A percentile compares a stretch with the other conserved stretches of the same genome.
Evolutionary conservation across 2,797 vertebrate species (phyloP).

Genomic region (Huso huso): DNA sequence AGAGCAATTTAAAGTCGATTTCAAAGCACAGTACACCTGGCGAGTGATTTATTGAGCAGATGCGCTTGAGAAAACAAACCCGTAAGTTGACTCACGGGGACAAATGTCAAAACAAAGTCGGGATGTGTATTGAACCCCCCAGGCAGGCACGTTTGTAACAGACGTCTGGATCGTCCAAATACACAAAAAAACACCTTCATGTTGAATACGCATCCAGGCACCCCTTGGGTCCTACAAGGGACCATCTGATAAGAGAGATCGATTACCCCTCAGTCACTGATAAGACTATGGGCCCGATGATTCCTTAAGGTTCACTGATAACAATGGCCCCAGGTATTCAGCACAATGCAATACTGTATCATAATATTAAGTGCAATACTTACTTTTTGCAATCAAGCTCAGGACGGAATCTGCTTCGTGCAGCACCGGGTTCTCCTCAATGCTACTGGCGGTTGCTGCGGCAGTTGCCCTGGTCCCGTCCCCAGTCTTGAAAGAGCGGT

Average conservation of each 20-base stretch:
- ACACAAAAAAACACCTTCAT: conserved; percentile 66
- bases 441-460: conserved; percentile 4
- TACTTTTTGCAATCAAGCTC: conserved; percentile 67
- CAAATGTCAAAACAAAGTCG: conserved; percentile 53
- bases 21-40: not conserved
- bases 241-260: conserved; percentile 47
- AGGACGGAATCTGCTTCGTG: conserved; percentile 56
- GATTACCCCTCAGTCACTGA: conserved; percentile 17
- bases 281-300: not conserved
- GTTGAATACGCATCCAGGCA: conserved; percentile 62
- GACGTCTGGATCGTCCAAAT: conserved; percentile 60
- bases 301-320: conserved; percentile 11
- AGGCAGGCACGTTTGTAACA: conserved; percentile 29
- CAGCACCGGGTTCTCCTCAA: conserved; percentile 27
- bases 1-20: not conserved
- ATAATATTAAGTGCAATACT: conserved; percentile 25
- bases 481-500: conserved; percentile 46
- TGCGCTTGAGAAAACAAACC: conserved; percentile 14
- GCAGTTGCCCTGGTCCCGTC: conserved; percentile 21
- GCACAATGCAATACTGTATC: not conserved
- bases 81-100: conserved; percentile 17
- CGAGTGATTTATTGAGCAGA: not conserved
- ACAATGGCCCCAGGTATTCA: not conserved
- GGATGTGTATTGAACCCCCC: conserved; percentile 68
- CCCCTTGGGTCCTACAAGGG: conserved; percentile 52